Evolutionary conservation across 2,888 invertebrate species (phyloP).

Genomic region (Physocephala rufipes): DNA sequence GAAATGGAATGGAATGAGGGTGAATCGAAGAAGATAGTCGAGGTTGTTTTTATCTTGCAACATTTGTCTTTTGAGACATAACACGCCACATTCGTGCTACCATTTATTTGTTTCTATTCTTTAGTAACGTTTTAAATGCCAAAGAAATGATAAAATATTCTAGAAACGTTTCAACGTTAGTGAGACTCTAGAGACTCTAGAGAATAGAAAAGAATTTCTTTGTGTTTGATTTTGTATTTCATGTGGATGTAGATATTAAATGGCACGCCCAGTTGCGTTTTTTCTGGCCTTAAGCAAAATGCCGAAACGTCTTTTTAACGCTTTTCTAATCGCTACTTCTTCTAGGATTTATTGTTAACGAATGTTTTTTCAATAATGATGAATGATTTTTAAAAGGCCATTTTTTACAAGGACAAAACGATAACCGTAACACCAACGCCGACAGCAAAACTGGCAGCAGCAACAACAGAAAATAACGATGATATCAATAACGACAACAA

Average conservation of each 20-base stretch:
- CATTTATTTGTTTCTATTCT: neutral
- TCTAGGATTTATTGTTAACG: slow-evolving; percentile 48
- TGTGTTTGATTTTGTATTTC: slow-evolving; percentile 3
- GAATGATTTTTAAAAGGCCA: slow-evolving; percentile 50
- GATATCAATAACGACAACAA: neutral
- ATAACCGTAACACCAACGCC: slow-evolving; percentile 12
- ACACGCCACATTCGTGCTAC: neutral
- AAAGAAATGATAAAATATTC: too few species aligned
- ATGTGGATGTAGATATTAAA: neutral
- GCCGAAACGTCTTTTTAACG: slow-evolving; percentile 36
- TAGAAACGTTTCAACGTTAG: too few species aligned
- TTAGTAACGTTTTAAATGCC: neutral
- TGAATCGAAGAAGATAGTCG: neutral
- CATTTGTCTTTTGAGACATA: too few species aligned
- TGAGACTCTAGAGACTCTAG: too few species aligned
- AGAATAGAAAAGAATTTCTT: slow-evolving; percentile 5
- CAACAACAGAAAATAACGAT: slow-evolving; percentile 32
- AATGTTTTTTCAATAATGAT: slow-evolving; percentile 46
- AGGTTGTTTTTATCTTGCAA: neutral
- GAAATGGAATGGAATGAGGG: neutral
- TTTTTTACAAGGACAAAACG: too few species aligned
- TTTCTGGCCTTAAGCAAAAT: neutral
- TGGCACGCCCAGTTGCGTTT: too few species aligned
- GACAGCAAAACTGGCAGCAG: slow-evolving; percentile 32
- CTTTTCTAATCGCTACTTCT: slow-evolving; percentile 48